Percentiles rank a stretch among this genome's conserved stretches.
phyloP scores from a whole-genome alignment of 2,888 invertebrate genomes.

The Tenthredo livida region DNA sequence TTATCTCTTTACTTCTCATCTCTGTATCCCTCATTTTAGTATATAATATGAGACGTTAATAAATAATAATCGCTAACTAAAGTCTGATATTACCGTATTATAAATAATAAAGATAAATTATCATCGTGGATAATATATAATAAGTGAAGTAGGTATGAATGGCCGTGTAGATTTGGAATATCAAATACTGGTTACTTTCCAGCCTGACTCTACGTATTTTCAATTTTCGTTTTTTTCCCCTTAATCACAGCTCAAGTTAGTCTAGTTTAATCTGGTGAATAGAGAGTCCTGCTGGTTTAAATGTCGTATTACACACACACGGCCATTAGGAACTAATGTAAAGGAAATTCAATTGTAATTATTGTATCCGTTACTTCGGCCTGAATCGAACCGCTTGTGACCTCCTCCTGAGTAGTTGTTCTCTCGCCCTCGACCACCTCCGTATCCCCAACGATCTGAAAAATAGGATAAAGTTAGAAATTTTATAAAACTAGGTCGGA shows the following conservation, averaged over 20 bases:
- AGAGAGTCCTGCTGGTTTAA: not conserved
- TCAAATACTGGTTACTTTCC: conserved; percentile 38
- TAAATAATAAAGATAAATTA: not conserved
- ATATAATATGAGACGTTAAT: not conserved
- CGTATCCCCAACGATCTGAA: conserved; percentile 73
- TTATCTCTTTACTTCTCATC: not conserved
- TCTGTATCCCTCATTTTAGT: not conserved
- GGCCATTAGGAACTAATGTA: conserved; percentile 34
- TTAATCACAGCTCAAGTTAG: conserved; percentile 6
- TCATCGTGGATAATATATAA: not conserved
- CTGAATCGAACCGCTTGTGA: conserved; percentile 71
- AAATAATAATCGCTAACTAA: conserved; percentile 10
- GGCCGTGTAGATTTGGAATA: conserved; percentile 4
- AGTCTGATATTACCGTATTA: not conserved
- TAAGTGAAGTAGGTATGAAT: not conserved
- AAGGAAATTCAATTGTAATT: conserved; percentile 66
- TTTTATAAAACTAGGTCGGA: not conserved
- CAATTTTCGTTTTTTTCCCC: not conserved
- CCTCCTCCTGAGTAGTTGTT: conserved; percentile 67
- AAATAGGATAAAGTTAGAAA: conserved; percentile 29
- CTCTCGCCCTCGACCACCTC: conserved; percentile 67
- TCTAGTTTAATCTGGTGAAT: not conserved
- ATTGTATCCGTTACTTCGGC: conserved; percentile 64
- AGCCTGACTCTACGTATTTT: conserved; percentile 3
- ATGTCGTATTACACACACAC: conserved; percentile 9